Evolutionary conservation across 2,113 vertebrate genomes (phyloP).

Genomic region (Toxostoma redivivum): DNA sequence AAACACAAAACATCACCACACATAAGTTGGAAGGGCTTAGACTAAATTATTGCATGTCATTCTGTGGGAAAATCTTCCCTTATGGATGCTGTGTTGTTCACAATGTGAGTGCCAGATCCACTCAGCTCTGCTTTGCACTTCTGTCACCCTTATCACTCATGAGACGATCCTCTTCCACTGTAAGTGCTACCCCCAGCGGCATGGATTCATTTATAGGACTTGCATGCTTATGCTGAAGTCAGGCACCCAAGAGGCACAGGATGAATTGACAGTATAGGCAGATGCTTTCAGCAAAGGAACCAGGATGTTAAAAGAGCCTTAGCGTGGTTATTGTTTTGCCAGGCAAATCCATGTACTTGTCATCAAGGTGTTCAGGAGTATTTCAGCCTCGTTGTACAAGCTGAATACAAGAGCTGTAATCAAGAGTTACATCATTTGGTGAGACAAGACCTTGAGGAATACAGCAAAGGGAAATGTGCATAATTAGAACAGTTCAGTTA

Average conservation of each 20-base stretch:
- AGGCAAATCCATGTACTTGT: slow-evolving; percentile 64
- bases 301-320: slow-evolving; percentile 43
- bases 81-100: background rate
- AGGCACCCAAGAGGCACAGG: slow-evolving; percentile 32
- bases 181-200: slow-evolving; percentile 22
- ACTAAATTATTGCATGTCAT: slow-evolving; percentile 55
- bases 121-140: slow-evolving; percentile 47
- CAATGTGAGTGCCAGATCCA: slow-evolving; percentile 60
- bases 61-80: slow-evolving; percentile 27
- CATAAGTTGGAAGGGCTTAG: slow-evolving; percentile 36
- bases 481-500: slow-evolving; percentile 60
- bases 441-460: slow-evolving; percentile 67
- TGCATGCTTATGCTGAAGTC: slow-evolving; percentile 3
- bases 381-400: slow-evolving; percentile 46
- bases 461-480: slow-evolving; percentile 54
- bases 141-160: slow-evolving; percentile 46
- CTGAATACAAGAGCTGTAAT: slow-evolving; percentile 63
- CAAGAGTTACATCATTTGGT: slow-evolving; percentile 63
- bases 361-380: slow-evolving; percentile 64
- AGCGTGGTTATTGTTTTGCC: slow-evolving; percentile 56
- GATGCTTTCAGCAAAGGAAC: slow-evolving; percentile 50
- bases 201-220: slow-evolving; percentile 21
- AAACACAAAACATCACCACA: background rate
- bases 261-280: slow-evolving; percentile 50
- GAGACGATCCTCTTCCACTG: slow-evolving; percentile 17